phyloP scores from a whole-genome alignment of 2,888 invertebrate genomes.

The Tenthredo notha region DNA sequence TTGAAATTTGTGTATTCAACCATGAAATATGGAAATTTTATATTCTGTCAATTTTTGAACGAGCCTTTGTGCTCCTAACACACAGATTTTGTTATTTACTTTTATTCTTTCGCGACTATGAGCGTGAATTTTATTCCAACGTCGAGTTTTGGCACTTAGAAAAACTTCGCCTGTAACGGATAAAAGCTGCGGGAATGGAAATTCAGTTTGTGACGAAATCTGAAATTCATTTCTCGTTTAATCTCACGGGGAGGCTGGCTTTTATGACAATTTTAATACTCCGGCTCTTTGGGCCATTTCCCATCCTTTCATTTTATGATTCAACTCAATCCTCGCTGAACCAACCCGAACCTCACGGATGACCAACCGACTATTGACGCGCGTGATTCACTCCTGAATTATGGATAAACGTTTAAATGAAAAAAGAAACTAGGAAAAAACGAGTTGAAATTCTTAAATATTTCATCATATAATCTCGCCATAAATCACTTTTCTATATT shows the following conservation, averaged over 20 bases:
- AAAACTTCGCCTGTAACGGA: not conserved
- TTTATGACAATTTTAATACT: constrained; percentile 22
- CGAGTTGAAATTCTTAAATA: not conserved
- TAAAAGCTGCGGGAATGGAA: not conserved
- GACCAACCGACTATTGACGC: constrained; percentile 13
- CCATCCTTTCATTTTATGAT: constrained; percentile 17
- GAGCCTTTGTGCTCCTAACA: not conserved
- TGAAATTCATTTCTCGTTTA: constrained; percentile 16
- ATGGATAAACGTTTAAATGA: not conserved
- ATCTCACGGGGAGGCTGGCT: constrained; percentile 14
- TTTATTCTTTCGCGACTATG: not conserved
- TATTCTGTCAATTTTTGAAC: not conserved
- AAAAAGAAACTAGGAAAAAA: not conserved
- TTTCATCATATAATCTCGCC: not conserved
- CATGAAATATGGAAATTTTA: not conserved
- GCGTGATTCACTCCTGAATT: constrained; percentile 10
- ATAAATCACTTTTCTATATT: constrained; percentile 25
- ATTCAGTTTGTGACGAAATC: constrained; percentile 11
- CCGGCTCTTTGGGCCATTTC: not conserved
- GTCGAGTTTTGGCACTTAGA: not conserved
- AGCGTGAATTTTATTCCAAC: not conserved
- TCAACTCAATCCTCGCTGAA: constrained; percentile 24
- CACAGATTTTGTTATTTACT: not conserved
- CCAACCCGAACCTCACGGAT: constrained; percentile 17
- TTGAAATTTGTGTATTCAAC: not conserved